Evolutionary conservation across 2,113 vertebrate genomes (phyloP), one percentile per base, ranked within the genome.

Genomic region (Psammodynastes pulverulentus): DNA sequence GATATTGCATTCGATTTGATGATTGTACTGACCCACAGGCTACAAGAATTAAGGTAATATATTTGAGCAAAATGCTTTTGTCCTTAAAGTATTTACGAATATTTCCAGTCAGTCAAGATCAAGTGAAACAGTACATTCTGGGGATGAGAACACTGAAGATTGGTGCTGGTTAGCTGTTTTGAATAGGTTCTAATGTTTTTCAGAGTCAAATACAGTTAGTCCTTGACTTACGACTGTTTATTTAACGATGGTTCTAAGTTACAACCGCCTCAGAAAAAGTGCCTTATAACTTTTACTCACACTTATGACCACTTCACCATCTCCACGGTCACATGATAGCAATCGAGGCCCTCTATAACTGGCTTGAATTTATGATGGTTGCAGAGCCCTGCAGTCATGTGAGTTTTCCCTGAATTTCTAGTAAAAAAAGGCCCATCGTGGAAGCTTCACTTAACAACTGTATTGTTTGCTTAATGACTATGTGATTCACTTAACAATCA

Each of bases 1-100:
- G 99, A 86, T 99, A 99, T 93, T 99, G 98, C 87, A 99, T 99
- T 96, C 98, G 99, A 5, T 99, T 99, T 92, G 99, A 99, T 5
- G 99, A 99, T 97, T 99, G 99, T 96, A 99, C 98, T 0, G 98
- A 99, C 94, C 98, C 98, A 0, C 98, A 98, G 12, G 97, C 98
- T 51, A 99, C 99, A 0, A 98, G 99, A 87, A 99, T 99, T 94
- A 99, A 99, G 98, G 99, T 99, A 97, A 97, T 84, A 51, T 85
- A 29, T 51, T 29, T 9, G 0, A 84, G 7, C 84, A 85, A 4
- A 1, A 0, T 53, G 58, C 79, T n/a, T 8, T 91, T 94, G 9
- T 29, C 87, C 54, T 91, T 49, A 53, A 88, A 86, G 56, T 19
- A 1, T 95, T 91, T 49, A 53, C 9, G 19, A 62, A 39, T 39